Base-by-base conservation (phyloP, 2,797 vertebrate genomes). In the Eulemur coronatus region DNA sequence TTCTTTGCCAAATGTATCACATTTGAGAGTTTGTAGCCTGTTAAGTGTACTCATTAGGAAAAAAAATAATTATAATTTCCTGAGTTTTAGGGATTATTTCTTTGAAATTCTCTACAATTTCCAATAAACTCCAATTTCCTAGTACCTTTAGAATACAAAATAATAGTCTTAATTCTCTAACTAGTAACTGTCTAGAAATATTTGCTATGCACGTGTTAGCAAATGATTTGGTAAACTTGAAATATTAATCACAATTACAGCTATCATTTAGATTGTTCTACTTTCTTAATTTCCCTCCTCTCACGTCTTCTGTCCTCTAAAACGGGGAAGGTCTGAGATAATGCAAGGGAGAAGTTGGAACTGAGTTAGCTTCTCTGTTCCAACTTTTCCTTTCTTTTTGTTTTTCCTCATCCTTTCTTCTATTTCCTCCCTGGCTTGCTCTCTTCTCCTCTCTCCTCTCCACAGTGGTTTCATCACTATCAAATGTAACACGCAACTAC, bases 1-100 rank as follows among this genome's bases (percentile, higher is more conserved):
- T 96, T 96, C 95, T 96, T 90, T 87, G 84, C 78, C 92, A 97
- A 97, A 95, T 96, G 92, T 97, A 89, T 97, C 96, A 97, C 92
- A 96, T 94, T 96, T 73, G 91, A 97, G 61, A 95, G 65, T 97
- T 91, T 96, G 65, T 84, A 91, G 59, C 85, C 89, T 97, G 13
- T 92, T 97, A 93, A 95, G 75, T 82, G 8, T 91, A 92, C 76
- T 94, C 88, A 96, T 89, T 89, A 92, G 84, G 46, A 80, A 91
- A 97, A 59, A 87, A 84, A 85, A 82, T 87, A 87, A 89, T 91
- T 89, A 91, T 90, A 55, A 90, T 96, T 96, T 96, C 55, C 55
- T 41, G 81, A 90, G 28, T 84, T 87, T 95, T 88, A 80, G 33
- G 33, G 4, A 92, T 97, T 84, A n/a, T 8, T 79, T 80, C 87